These are phyloP conservation scores for Sesia apiformis DNA, from an alignment of 2,888 invertebrate species.

Conservation along the genomic window DNA sequence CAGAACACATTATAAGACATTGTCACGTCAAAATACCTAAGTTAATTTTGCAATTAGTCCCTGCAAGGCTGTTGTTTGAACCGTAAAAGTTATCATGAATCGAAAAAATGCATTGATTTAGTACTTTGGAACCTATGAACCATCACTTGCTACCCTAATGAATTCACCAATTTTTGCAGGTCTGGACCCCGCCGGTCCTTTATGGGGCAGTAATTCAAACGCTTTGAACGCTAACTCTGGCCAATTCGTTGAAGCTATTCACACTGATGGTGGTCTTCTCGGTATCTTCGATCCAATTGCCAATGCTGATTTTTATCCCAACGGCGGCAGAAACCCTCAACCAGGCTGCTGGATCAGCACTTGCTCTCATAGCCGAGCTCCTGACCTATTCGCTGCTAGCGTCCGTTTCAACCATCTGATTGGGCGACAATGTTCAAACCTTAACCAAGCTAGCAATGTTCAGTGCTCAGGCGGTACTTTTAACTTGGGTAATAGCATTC, in stretches of 20 bases:
- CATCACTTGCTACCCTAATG: no score
- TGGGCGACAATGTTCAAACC: conserved; percentile 30
- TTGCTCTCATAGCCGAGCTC: conserved; percentile 47
- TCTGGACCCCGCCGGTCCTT: conserved; percentile 51
- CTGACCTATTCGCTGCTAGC: conserved; percentile 38
- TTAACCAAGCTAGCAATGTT: conserved; percentile 27
- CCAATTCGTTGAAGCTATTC: conserved; percentile 48
- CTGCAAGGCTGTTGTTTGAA: no score
- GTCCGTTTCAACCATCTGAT: conserved; percentile 35
- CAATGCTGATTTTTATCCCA: conserved; percentile 53
- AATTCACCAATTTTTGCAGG: conserved; percentile 19
- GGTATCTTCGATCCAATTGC: conserved; percentile 43
- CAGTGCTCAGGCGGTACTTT: conserved; percentile 26
- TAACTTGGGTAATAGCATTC: conserved; percentile 36
- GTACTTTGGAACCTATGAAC: no score
- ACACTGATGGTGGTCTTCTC: conserved; percentile 45
- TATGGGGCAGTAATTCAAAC: conserved; percentile 33
- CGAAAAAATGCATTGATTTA: no score
- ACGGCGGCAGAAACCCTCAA: conserved; percentile 47
- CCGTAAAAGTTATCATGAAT: no score
- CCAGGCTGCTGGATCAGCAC: conserved; percentile 43
- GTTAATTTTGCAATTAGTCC: no score
- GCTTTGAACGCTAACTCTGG: conserved; percentile 35
- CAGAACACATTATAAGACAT: no score
- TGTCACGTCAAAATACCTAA: no score